Conservation (phyloP, 1,140 invertebrate genomes). For the Drosophila kohkoa region DNA sequence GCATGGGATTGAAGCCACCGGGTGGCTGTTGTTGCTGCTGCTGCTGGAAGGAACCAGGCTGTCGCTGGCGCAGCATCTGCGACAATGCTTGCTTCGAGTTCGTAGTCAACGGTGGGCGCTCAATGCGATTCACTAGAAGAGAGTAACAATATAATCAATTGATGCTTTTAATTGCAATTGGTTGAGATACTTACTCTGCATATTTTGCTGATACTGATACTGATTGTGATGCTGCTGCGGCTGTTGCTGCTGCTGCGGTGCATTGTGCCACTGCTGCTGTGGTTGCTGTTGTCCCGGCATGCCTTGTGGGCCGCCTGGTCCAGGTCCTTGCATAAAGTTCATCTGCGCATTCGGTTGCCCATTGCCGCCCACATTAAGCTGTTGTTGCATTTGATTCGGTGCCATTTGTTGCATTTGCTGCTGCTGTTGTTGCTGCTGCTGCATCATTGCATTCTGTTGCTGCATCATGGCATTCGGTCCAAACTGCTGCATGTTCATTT, state of each 20-base stretch:
- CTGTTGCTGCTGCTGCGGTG: slow-evolving; percentile 75
- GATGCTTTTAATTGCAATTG: neutral
- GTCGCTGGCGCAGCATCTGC: slow-evolving; percentile 91
- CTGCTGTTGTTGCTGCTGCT: slow-evolving; percentile 77
- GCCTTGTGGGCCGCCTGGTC: slow-evolving; percentile 58
- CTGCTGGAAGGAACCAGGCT: slow-evolving; percentile 86
- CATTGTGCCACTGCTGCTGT: slow-evolving; percentile 71
- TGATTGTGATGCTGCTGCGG: slow-evolving; percentile 72
- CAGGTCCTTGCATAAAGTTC: slow-evolving; percentile 75
- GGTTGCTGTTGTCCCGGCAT: slow-evolving; percentile 60
- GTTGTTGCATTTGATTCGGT: slow-evolving; percentile 74
- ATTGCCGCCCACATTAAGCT: slow-evolving; percentile 69
- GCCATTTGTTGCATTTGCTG: slow-evolving; percentile 71
- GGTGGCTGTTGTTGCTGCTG: slow-evolving; percentile 83
- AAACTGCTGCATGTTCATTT: slow-evolving; percentile 82
- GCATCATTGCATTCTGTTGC: slow-evolving; percentile 56
- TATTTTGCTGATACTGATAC: slow-evolving; percentile 70
- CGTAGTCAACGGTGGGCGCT: slow-evolving; percentile 88
- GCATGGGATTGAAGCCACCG: slow-evolving; percentile 85
- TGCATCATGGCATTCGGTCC: slow-evolving; percentile 78
- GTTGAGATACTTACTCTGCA: slow-evolving; percentile 62
- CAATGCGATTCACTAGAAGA: slow-evolving; percentile 88
- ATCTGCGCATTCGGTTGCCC: slow-evolving; percentile 77
- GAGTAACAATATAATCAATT: neutral
- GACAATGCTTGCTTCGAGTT: slow-evolving; percentile 94